Percentiles rank a stretch among this genome's conserved stretches.
Conservation (phyloP, 2,113 vertebrate species). For the Sigmodon hispidus region DNA sequence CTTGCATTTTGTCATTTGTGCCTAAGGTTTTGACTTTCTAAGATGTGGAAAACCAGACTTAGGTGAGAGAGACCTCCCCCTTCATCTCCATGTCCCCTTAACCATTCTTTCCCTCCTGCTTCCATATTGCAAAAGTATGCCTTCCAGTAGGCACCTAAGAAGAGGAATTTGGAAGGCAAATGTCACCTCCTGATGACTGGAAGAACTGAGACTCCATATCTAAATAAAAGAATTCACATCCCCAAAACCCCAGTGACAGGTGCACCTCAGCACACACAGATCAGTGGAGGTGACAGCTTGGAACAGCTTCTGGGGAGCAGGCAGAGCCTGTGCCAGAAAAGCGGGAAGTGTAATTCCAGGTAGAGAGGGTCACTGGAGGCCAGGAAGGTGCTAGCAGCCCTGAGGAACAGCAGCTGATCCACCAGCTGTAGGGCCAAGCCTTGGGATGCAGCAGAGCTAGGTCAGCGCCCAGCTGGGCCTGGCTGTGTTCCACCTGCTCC, state of each 20-base stretch:
- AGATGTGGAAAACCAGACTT: not conserved
- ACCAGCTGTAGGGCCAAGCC: not conserved
- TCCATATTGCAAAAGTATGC: not conserved
- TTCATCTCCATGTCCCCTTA: not conserved
- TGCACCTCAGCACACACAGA: rapidly evolving
- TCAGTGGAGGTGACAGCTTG: not conserved
- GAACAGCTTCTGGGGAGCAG: not conserved
- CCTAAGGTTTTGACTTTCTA: not conserved
- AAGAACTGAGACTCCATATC: not conserved
- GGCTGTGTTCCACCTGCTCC: not conserved
- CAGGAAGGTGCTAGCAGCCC: rapidly evolving
- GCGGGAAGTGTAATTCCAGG: not conserved
- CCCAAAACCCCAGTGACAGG: not conserved
- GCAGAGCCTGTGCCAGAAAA: not conserved
- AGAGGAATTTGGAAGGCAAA: not conserved
- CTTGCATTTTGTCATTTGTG: not conserved
- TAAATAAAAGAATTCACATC: not conserved
- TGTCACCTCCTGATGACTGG: not conserved
- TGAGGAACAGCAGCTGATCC: not conserved
- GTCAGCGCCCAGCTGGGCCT: not conserved
- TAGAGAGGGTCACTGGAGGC: not conserved
- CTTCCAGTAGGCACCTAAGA: not conserved
- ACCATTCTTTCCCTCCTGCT: too few species aligned
- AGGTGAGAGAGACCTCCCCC: not conserved
- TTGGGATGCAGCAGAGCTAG: not conserved